These are phyloP conservation scores for Hemiprocne comata DNA, from an alignment of 2,113 vertebrate species.

Conservation along the genomic window DNA sequence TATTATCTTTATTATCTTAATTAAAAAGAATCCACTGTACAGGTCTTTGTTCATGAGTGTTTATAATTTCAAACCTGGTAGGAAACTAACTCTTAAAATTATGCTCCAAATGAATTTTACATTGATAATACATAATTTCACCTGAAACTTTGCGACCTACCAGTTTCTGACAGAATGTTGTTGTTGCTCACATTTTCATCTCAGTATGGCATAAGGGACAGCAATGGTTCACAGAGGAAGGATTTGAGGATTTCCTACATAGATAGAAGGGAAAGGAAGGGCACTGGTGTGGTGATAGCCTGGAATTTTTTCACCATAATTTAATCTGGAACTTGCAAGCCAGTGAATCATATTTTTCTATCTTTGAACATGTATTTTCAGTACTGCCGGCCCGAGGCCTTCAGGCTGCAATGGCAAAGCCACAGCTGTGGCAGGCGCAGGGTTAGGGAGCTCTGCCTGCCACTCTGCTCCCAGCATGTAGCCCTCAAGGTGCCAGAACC, in stretches of 20 bases:
- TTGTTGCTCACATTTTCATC: background rate
- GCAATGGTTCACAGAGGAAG: too few relatives aligned
- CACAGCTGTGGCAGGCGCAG: background rate
- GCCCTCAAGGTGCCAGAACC: background rate
- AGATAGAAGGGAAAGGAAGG: background rate
- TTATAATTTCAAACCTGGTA: background rate
- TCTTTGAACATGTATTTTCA: background rate
- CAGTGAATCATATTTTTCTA: background rate
- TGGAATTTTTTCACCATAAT: background rate
- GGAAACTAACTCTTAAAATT: background rate
- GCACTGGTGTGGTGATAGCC: background rate
- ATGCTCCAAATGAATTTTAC: background rate
- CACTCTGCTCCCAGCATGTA: background rate
- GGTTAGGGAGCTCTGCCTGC: background rate
- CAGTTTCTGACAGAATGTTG: background rate
- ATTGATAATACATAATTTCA: background rate
- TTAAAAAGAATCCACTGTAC: background rate
- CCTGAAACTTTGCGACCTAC: background rate
- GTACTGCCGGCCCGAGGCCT: background rate
- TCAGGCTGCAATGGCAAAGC: background rate
- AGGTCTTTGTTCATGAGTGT: background rate
- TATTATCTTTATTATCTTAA: background rate
- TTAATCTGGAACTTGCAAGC: background rate
- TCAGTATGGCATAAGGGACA: background rate
- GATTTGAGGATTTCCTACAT: background rate